Conservation (phyloP, 2,113 vertebrate genomes). For the Apodemus sylvaticus region DNA sequence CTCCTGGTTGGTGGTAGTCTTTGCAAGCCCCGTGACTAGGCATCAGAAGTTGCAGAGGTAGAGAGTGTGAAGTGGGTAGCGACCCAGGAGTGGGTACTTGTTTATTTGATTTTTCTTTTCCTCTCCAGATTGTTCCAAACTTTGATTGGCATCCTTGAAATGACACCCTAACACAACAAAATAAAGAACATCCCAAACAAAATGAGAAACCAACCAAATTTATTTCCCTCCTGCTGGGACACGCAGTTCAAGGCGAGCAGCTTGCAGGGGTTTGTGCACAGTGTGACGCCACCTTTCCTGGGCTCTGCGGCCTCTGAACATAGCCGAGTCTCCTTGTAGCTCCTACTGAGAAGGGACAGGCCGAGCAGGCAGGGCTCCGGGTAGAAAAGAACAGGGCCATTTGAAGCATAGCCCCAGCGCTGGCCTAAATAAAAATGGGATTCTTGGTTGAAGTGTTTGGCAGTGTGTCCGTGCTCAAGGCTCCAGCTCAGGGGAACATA, state of each 20-base stretch:
- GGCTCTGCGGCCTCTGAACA: neutral
- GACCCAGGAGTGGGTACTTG: neutral
- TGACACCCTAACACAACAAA: conserved; percentile 27
- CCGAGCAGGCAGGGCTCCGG: rapidly evolving
- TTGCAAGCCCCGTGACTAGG: neutral
- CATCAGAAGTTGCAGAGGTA: rapidly evolving
- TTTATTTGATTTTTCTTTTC: neutral
- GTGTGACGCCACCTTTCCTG: neutral
- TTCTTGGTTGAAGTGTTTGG: conserved; percentile 27
- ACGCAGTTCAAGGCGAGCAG: neutral
- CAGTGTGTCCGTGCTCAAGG: neutral
- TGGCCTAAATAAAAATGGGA: neutral
- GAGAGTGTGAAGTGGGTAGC: neutral
- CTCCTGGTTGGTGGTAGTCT: neutral
- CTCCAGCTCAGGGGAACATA: conserved; percentile 24
- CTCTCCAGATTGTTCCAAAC: neutral
- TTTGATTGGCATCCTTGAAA: neutral
- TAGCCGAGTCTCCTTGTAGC: neutral
- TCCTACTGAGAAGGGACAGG: neutral
- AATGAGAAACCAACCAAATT: conserved; percentile 59
- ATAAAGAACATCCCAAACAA: conserved; percentile 52
- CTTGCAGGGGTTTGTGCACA: neutral
- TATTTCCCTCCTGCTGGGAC: conserved; percentile 51
- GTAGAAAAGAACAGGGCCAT: conserved; percentile 11
- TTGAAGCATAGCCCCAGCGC: neutral